Evolutionary conservation across 2,888 invertebrate species (phyloP).

Genomic region (Andrena marginata): DNA sequence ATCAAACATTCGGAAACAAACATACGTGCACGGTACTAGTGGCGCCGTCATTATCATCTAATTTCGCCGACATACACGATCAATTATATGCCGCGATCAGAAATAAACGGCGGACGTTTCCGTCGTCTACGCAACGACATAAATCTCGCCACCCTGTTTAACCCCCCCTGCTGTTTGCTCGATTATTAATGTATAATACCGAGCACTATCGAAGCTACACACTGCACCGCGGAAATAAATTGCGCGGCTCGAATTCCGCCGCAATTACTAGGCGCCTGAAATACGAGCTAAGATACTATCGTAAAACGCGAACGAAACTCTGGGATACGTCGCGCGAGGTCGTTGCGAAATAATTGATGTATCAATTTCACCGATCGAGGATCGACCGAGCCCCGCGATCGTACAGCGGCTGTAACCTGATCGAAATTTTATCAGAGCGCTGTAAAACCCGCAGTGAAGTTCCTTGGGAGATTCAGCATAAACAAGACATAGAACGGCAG

Average conservation of each 20-base stretch:
- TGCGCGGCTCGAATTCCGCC: conserved; percentile 11
- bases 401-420: too few relatives aligned
- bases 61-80: conserved; percentile 15
- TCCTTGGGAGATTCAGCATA: too few relatives aligned
- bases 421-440: background rate
- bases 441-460: background rate
- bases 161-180: background rate
- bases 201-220: conserved; percentile 16
- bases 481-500: too few relatives aligned
- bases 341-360: conserved; percentile 27
- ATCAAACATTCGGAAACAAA: conserved; percentile 15
- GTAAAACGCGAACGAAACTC: conserved; percentile 26
- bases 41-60: conserved; percentile 30
- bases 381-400: background rate
- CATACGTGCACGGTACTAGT: conserved; percentile 21
- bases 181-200: conserved; percentile 24
- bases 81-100: conserved; percentile 9
- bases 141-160: conserved; percentile 10
- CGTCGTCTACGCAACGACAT: background rate
- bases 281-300: conserved; percentile 38
- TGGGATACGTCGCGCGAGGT: background rate
- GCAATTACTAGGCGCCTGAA: conserved; percentile 14
- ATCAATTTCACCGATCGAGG: conserved; percentile 29
- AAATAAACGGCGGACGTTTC: conserved; percentile 22
- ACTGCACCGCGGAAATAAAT: conserved; percentile 21